phyloP scores from a whole-genome alignment of 1,140 invertebrate genomes.

The Carposina sasakii region DNA sequence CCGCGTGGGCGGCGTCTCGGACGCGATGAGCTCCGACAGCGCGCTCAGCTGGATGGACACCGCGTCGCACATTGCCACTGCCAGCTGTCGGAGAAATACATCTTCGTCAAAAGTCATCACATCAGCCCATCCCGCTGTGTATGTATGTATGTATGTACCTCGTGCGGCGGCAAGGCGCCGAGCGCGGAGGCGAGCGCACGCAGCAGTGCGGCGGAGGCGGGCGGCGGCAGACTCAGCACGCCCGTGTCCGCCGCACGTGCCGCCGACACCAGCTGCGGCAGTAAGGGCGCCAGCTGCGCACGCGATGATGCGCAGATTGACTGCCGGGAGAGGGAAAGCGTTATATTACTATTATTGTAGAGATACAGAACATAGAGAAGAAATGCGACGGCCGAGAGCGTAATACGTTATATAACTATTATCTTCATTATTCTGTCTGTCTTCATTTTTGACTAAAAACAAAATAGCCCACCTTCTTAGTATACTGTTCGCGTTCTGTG shows the following conservation, averaged over 20 bases:
- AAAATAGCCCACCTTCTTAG: no score
- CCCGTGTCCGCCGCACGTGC: background rate
- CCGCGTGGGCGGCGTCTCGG: conserved; percentile 35
- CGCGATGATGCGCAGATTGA: conserved; percentile 85
- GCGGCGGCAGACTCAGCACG: conserved; percentile 76
- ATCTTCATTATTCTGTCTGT: no score
- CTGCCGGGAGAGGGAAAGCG: no score
- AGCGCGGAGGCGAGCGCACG: conserved; percentile 84
- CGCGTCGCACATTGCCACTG: conserved; percentile 83
- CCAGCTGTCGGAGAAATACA: conserved; percentile 60
- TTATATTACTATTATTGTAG: no score
- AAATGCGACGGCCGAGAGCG: no score
- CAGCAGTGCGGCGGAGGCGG: conserved; percentile 86
- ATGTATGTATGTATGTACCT: conserved; percentile 68
- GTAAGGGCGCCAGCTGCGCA: conserved; percentile 83
- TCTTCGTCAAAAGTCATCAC: conserved; percentile 1
- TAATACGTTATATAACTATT: no score
- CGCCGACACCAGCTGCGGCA: no score
- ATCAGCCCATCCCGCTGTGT: no score
- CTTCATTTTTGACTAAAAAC: no score
- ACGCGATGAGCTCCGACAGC: conserved; percentile 75
- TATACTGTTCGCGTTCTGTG: no score
- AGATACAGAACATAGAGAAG: no score
- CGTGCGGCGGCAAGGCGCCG: conserved; percentile 75
- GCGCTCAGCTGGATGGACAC: conserved; percentile 84